Evolutionary conservation across 1,140 invertebrate species (phyloP), one percentile per base, ranked within the genome.

Genomic region (Leptinotarsa lineolata): DNA sequence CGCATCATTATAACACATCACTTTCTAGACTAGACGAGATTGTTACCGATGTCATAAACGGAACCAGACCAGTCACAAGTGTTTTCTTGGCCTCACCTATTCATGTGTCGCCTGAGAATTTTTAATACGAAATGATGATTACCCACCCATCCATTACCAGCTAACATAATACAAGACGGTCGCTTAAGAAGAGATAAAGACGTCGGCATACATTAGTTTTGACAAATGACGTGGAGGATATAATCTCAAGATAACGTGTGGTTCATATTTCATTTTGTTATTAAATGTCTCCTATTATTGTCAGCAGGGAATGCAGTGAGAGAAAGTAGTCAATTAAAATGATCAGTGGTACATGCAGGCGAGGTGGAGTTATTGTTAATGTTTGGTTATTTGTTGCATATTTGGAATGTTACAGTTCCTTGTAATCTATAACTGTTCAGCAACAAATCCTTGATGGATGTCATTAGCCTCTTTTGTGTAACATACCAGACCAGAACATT

Each of bases 171-270:
- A 63, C 58, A 59, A n/a, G 58, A n/a, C 20, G 30, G 30, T 39
- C 48, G 48, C 48, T 16, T 54, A 54, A 54, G 48, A 16, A 22
- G 6, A 63, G 61, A 63, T 63, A 63, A 63, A 63, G 61, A 63
- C 61, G 61, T 63, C 24, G 24, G 61, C 61, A 63, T 63, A 63
- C 20, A 63, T 63, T 22, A 63, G 20, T 63, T 63, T 63, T 30
- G 61, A 63, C 61, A 63, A 63, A 63, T 63, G 61, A 63, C 61
- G 11, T 30, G 24, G 13, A 18, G 61, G 61, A 63, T 63, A 30
- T 63, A 63, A 63, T 63, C 61, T 63, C 61, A 12, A 63, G 61
- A 63, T 63, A 63, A 63, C 13, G 61, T 5, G 20, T 15, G 8
- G 20, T 21, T 20, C 61, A 21, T 63, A 22, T 63, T 21, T 63